These are phyloP conservation scores for Leptonema lineaticorne DNA, from an alignment of 1,140 invertebrate species.

Conservation along the genomic window DNA sequence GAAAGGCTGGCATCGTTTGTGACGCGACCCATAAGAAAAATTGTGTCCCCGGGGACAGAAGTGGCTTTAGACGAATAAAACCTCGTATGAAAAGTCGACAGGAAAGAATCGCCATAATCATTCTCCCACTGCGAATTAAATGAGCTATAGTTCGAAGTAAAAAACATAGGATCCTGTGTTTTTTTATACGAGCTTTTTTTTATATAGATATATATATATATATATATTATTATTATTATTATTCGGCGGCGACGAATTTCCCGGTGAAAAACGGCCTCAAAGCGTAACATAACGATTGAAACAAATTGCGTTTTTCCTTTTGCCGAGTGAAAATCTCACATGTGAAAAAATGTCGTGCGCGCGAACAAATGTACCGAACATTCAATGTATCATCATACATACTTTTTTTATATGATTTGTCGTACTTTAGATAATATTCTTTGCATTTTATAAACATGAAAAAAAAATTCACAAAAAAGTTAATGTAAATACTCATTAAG, in stretches of 20 bases:
- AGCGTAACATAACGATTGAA: neutral
- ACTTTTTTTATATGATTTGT: too few species aligned
- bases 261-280: neutral
- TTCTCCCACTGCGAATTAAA: slow-evolving; percentile 9
- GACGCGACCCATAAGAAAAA: slow-evolving; percentile 4
- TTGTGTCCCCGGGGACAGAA: neutral
- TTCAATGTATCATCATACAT: too few species aligned
- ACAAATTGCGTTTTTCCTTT: neutral
- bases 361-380: too few species aligned
- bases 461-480: too few species aligned
- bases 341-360: too few species aligned
- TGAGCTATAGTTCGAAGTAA: slow-evolving; percentile 5
- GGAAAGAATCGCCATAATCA: slow-evolving; percentile 15
- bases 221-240: neutral
- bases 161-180: neutral
- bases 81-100: slow-evolving; percentile 10
- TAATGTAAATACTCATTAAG: too few species aligned
- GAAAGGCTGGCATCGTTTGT: neutral
- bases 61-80: slow-evolving; percentile 1
- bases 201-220: too few species aligned
- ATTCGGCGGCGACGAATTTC: neutral
- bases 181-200: neutral
- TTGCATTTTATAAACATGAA: too few species aligned
- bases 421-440: too few species aligned
- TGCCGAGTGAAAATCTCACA: too few species aligned